phyloP scores from a whole-genome alignment of 2,888 invertebrate genomes.

The Resseliella maxima region DNA sequence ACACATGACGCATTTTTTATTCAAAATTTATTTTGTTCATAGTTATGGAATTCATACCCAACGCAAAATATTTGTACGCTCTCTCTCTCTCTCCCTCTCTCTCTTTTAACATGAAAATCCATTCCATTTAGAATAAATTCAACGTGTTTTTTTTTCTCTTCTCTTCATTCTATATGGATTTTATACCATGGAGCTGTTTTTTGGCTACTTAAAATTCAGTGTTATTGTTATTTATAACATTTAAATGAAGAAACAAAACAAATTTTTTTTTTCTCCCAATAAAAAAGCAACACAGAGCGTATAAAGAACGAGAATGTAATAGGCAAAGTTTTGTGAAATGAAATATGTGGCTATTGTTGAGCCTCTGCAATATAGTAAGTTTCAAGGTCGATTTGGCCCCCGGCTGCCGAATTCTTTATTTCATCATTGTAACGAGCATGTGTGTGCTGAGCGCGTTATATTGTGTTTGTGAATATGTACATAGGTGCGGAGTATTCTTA shows the following conservation, averaged over 20 bases:
- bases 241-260: slow-evolving; percentile 27
- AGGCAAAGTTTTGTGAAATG: background rate
- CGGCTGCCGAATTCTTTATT: slow-evolving; percentile 22
- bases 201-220: background rate
- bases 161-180: background rate
- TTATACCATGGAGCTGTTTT: background rate
- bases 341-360: slow-evolving; percentile 37
- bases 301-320: background rate
- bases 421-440: background rate
- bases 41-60: background rate
- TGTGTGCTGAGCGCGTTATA: too few relatives aligned
- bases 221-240: slow-evolving; percentile 42
- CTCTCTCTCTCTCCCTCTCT: background rate
- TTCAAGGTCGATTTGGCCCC: slow-evolving; percentile 49
- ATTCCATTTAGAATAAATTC: background rate
- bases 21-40: background rate
- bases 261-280: too few relatives aligned
- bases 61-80: too few relatives aligned
- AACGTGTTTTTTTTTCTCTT: background rate
- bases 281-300: too few relatives aligned
- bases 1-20: background rate
- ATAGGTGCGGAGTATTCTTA: background rate
- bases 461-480: background rate
- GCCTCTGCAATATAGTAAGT: background rate
- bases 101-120: background rate